Percentiles rank a stretch among this genome's conserved stretches.
Evolutionary conservation across 2,113 vertebrate species (phyloP).

Genomic region (Nycticebus coucang): DNA sequence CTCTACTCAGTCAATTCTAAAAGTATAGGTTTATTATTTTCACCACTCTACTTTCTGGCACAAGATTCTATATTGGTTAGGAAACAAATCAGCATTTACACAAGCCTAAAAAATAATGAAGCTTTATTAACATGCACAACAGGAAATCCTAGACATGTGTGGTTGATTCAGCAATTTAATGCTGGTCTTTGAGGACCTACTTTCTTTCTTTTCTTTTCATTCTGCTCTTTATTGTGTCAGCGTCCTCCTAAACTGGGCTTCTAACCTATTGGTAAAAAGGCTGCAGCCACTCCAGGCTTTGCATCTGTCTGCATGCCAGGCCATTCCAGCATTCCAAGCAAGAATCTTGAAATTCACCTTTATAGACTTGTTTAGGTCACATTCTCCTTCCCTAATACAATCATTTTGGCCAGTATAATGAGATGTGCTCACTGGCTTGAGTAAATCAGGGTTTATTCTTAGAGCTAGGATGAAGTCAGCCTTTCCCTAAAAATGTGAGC

Average conservation of each 20-base stretch:
- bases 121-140: neutral
- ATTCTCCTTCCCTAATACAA: neutral
- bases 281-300: neutral
- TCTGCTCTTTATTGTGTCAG: neutral
- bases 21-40: conserved; percentile 15
- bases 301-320: neutral
- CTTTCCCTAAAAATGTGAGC: neutral
- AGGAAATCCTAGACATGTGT: neutral
- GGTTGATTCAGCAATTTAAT: neutral
- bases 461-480: neutral
- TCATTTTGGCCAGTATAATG: neutral
- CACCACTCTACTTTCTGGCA: neutral
- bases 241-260: neutral
- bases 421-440: neutral
- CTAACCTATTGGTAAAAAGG: neutral
- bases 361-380: neutral
- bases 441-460: neutral
- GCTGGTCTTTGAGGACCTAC: neutral
- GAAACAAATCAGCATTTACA: neutral
- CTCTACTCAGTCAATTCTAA: neutral
- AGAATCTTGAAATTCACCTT: neutral
- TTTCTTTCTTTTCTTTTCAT: neutral
- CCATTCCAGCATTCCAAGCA: neutral
- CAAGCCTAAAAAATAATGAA: neutral
- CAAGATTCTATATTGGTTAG: neutral